Evolutionary conservation across 2,797 vertebrate genomes (phyloP), one percentile per base, ranked within the genome.

Genomic region (Aphelocoma californica): DNA sequence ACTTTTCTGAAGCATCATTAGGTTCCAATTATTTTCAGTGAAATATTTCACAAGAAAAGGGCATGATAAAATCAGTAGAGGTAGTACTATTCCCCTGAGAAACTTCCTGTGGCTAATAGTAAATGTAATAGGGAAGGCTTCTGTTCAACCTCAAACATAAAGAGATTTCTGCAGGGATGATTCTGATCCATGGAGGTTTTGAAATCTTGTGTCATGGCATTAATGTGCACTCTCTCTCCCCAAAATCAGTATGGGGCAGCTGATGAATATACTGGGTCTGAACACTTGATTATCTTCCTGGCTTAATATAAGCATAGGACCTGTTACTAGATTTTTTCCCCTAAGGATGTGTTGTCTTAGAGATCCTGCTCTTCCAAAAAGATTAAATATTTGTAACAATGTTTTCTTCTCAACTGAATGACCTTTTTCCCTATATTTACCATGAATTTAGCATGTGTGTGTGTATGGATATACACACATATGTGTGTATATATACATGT

Each of bases 21-120:
- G 72, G 28, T 95, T 97, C 78, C 82, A 97, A 18, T 97, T 97
- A 97, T 92, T 96, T 96, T 89, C 67, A 71, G 58, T 87, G 77
- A 94, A 94, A 91, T 96, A 88, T 91, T 93, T 95, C 58, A 42
- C 57, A 91, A 83, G 84, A 85, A 97, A 96, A 83, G 74, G 65
- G 47, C 86, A 87, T 65, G 80, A 83, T 90, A 94, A 94, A 95
- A 93, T 96, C 23, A 31, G 80, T 47, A 89, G 70, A 90, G 72
- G 58, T 83, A 66, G 69, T 74, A 34, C 79, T 94, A 69, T 62
- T 93, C 91, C 66, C 71, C 32, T 7, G 40, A 86, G 91, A 92
- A 87, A 69, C 51, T 78, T 90, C 61, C 45, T 93, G 57, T 87
- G 78, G 31, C 48, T 85, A 70, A 69, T 90, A 65, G 48, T 88